Evolutionary conservation across 2,113 vertebrate genomes (phyloP).

Genomic region (Grammomys surdaster): DNA sequence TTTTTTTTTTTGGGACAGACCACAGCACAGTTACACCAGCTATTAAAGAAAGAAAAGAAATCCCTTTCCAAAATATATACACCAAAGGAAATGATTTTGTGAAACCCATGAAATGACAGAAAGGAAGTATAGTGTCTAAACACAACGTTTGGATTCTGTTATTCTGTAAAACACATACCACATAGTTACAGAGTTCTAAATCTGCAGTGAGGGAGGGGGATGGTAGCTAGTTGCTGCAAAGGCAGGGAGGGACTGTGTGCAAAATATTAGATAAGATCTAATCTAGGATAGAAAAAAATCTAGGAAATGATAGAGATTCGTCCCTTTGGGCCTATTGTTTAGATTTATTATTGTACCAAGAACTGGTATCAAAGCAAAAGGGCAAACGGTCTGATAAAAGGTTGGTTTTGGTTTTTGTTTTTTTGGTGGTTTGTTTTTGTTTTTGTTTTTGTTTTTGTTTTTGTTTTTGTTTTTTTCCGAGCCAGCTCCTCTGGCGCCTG

Average conservation of each 20-base stretch:
- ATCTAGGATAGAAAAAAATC: constrained; percentile 57
- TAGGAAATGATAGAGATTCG: constrained; percentile 68
- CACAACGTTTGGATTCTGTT: constrained; percentile 64
- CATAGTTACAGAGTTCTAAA: not conserved
- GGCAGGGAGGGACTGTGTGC: not conserved
- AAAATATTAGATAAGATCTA: constrained; percentile 56
- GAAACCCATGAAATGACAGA: constrained; percentile 81
- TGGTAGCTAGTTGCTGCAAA: constrained; percentile 10
- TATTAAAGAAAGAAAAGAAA: constrained; percentile 17
- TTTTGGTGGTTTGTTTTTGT: too few species aligned
- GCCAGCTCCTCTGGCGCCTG: not conserved
- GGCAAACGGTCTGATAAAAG: constrained; percentile 78
- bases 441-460: too few species aligned
- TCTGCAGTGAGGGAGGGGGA: not conserved
- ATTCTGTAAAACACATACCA: constrained; percentile 64
- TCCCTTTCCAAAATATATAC: constrained; percentile 75
- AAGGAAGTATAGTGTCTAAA: constrained; percentile 76
- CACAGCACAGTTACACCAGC: constrained; percentile 81
- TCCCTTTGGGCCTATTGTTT: constrained; percentile 67
- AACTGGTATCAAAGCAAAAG: constrained; percentile 80
- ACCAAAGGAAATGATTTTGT: constrained; percentile 80
- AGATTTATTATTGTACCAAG: constrained; percentile 72
- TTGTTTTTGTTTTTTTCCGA: too few species aligned
- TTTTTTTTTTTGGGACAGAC: constrained; percentile 73
- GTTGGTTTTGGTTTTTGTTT: constrained; percentile 38